Base-by-base conservation (phyloP, 2,797 vertebrate genomes). In the Danio kyathit region DNA sequence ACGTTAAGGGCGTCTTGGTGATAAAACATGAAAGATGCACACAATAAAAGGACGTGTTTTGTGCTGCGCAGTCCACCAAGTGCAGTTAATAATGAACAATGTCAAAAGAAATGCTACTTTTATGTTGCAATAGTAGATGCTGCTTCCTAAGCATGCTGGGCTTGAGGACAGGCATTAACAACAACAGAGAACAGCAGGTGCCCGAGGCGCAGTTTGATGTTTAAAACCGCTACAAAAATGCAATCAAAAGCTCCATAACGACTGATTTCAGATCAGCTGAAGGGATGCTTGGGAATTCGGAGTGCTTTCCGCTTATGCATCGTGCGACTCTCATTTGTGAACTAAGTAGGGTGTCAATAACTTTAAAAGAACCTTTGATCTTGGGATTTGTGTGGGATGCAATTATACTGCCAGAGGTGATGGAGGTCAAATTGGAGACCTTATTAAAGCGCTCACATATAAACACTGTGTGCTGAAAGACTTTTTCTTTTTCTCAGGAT, bases 201-300 rank as follows among this genome's bases (percentile, higher is more conserved):
- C 88, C 86, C 82, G 64, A 51, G 89, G 90, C 85, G 81, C 74
- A 59, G 88, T 86, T 82, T 88, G 84, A 87, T 86, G 87, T 88
- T 29, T 0, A 75, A 90, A 81, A 71, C 74, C 41, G 14, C 2
- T 13, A 7, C 49, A 52, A 5, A 52, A 52, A 52, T 11, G 88
- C 86, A 91, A 89, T 87, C 89, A 88, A 66, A 85, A 86, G 82
- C 66, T 44, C 12, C 46, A 73, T 84, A 71, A 83, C 17, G 57
- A 41, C 60, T 70, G 63, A 66, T 60, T 57, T 51, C 60, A 56
- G 3, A 9, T 56, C 40, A 6, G 6, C 46, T 57, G 43, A 72
- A 57, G 21, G 48, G 51, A 71, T 72, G 71, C 82, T 74, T 29
- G 56, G 21, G 41, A 61, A 76, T 63, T 48, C 54, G 72, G 44